Percentiles rank a stretch among this genome's conserved stretches.
phyloP scores from a whole-genome alignment of 2,888 invertebrate species.

The Leptopilina drosophilae region DNA sequence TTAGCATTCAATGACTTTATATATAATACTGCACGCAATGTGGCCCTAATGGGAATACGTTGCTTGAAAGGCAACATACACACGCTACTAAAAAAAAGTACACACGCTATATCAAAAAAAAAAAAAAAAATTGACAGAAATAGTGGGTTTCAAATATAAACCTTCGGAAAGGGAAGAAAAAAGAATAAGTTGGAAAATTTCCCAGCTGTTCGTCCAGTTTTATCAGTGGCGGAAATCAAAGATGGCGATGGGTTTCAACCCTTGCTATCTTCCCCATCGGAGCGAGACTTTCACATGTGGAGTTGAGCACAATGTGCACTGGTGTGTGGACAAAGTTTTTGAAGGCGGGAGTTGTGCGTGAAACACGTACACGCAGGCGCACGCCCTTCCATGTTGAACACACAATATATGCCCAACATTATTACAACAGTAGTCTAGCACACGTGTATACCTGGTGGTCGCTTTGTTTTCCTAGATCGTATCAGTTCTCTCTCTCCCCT shows the following conservation, averaged over 20 bases:
- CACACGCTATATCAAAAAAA: neutral
- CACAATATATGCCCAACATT: constrained; percentile 58
- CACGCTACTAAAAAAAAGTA: too few relatives aligned
- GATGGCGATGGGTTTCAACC: constrained; percentile 74
- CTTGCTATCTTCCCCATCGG: constrained; percentile 73
- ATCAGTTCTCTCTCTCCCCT: constrained; percentile 55
- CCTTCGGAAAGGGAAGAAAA: constrained; percentile 22
- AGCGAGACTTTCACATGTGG: constrained; percentile 38
- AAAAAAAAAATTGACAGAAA: constrained; percentile 25
- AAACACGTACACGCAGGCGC: constrained; percentile 52
- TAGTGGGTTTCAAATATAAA: constrained; percentile 5
- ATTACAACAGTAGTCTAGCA: constrained; percentile 56
- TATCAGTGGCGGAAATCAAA: constrained; percentile 71
- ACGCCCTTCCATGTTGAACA: constrained; percentile 50
- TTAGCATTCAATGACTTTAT: neutral
- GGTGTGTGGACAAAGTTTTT: constrained; percentile 46
- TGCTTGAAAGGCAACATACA: constrained; percentile 4
- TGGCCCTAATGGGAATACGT: neutral
- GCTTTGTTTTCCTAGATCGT: constrained; percentile 70
- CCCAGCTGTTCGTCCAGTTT: constrained; percentile 71
- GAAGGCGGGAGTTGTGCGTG: constrained; percentile 32
- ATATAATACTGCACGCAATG: too few relatives aligned
- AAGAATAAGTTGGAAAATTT: constrained; percentile 67
- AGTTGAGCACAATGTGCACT: constrained; percentile 48
- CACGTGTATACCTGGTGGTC: constrained; percentile 65